These are phyloP conservation scores for Nyctibius bracteatus DNA, from an alignment of 2,113 vertebrate species.

Conservation along the genomic window DNA sequence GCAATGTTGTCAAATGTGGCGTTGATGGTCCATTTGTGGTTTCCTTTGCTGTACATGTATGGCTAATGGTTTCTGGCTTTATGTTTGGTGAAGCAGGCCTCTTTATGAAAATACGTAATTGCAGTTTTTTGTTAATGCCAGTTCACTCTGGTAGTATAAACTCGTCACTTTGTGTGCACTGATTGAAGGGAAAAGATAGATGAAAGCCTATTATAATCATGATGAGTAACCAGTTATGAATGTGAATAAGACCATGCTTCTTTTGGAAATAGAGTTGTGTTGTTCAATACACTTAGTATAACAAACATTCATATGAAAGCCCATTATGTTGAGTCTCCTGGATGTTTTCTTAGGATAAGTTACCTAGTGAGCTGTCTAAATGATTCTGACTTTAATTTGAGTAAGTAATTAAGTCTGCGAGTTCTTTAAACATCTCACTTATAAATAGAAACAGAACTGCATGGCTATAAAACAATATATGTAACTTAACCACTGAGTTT, in stretches of 20 bases:
- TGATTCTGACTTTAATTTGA: neutral
- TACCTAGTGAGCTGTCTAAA: neutral
- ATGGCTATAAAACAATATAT: neutral
- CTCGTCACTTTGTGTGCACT: neutral
- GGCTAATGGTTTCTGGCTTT: neutral
- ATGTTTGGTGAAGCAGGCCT: neutral
- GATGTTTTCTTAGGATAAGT: neutral
- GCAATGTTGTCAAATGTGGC: neutral
- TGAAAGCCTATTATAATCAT: conserved; percentile 1
- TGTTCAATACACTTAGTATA: neutral
- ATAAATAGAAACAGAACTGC: neutral
- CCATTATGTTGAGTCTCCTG: neutral
- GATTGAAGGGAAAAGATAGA: conserved; percentile 6
- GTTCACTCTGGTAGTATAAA: neutral
- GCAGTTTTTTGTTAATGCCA: neutral
- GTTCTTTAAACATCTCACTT: neutral
- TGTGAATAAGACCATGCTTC: conserved; percentile 15
- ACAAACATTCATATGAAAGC: neutral
- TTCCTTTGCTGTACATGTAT: neutral
- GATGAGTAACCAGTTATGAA: conserved; percentile 38
- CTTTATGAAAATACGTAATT: neutral
- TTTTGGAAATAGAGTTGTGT: conserved; percentile 1
- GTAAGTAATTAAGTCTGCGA: neutral
- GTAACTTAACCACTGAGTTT: neutral
- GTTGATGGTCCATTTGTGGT: neutral